These are phyloP conservation scores for Scophthalmus maximus DNA, from an alignment of 2,113 vertebrate species.

Conservation along the genomic window DNA sequence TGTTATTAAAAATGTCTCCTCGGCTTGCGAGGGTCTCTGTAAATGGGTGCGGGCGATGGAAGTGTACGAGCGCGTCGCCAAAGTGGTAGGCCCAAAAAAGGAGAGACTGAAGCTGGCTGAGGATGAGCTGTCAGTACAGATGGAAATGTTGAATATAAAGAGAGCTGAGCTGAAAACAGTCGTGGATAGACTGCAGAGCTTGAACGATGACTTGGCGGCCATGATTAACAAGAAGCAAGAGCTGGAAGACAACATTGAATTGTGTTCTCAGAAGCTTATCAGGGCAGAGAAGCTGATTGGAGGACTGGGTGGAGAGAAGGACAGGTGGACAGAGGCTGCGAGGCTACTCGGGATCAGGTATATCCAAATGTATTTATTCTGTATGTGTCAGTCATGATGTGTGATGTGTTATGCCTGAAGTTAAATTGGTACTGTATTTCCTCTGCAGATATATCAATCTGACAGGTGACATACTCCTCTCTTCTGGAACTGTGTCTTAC, in stretches of 20 bases:
- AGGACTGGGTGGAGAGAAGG: slow-evolving; percentile 93
- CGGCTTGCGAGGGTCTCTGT: slow-evolving; percentile 93
- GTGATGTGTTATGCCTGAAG: neutral
- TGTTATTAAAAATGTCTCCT: slow-evolving; percentile 91
- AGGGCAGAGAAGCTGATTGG: slow-evolving; percentile 91
- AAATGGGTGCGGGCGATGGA: slow-evolving; percentile 96
- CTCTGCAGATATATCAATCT: slow-evolving; percentile 84
- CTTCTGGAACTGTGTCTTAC: slow-evolving; percentile 90
- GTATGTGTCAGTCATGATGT: slow-evolving; percentile 1
- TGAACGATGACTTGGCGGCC: slow-evolving; percentile 85
- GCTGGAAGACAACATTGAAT: slow-evolving; percentile 89
- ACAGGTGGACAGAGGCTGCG: slow-evolving; percentile 92
- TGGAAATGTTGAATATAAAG: slow-evolving; percentile 86
- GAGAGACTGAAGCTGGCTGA: slow-evolving; percentile 86
- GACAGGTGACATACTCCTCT: slow-evolving; percentile 90
- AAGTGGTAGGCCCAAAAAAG: slow-evolving; percentile 91
- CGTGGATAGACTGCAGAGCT: slow-evolving; percentile 84
- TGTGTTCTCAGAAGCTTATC: slow-evolving; percentile 90
- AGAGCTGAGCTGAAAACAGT: slow-evolving; percentile 89
- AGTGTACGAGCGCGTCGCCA: slow-evolving; percentile 90
- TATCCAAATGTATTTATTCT: neutral
- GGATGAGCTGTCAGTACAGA: slow-evolving; percentile 82
- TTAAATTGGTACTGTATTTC: slow-evolving; percentile 11
- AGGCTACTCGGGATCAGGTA: slow-evolving; percentile 79
- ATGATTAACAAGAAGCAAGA: slow-evolving; percentile 88